Evolutionary conservation across 1,140 invertebrate species (phyloP), one percentile per base, ranked within the genome.

Genomic region (Solenopsis fugax): DNA sequence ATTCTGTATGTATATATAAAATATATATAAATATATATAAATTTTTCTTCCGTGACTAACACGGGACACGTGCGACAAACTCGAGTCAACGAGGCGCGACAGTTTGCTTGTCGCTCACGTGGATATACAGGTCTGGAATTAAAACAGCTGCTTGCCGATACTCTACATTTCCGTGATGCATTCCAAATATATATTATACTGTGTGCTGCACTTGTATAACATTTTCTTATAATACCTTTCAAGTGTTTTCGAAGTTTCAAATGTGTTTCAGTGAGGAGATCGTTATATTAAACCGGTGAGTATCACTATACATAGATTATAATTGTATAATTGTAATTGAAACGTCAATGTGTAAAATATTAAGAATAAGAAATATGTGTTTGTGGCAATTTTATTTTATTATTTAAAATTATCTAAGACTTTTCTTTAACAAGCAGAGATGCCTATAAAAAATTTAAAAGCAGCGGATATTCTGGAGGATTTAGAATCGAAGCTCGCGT

Each of bases 401-500:
- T 50, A 29, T 48, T 24, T 48, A 50, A 48, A 45, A 73, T 0
- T 48, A 21, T 71, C 13, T 67, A 52, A 72, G n/a, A 82, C n/a
- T 16, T 48, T 60, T 60, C 5, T 60, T 84, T 73, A 50, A 50
- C 69, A 18, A 60, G 0, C 50, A 54, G 24, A 73, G 41, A 92
- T 91, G 92, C 85, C 88, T 52, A 76, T 69, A 75, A 90, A 80
- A 72, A 86, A 80, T 52, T 34, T 92, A 34, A 92, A 94, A 94
- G 95, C 96, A 80, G 93, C 93, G 81, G 94, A 96, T 76, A 95
- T 96, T 82, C 94, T 96, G 90, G 95, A 95, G 88, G 95, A 94
- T 73, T 92, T 96, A 89, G 95, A 96, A 92, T 95, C 94, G 78
- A 95, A 96, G 88, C 89, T 96, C 87, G 96, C 95, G 78, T 96